Percentiles rank a stretch among this genome's conserved stretches.
Evolutionary conservation across 2,797 vertebrate genomes (phyloP).

Genomic region (Eulemur coronatus): DNA sequence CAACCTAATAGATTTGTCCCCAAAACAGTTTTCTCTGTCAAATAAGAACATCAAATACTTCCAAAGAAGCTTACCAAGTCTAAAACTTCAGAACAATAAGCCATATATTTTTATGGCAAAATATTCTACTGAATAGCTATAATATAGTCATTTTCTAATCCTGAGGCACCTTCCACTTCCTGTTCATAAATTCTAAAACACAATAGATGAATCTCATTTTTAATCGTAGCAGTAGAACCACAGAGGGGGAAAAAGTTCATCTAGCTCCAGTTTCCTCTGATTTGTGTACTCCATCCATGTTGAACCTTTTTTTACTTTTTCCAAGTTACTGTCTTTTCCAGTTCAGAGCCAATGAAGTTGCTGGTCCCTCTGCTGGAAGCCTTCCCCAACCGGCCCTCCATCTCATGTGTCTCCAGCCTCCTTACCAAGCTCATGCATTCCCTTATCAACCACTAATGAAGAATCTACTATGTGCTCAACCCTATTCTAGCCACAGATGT

Average conservation of each 20-base stretch:
- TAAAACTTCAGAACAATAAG: not conserved
- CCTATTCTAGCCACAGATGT: not conserved
- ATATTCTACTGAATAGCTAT: not conserved
- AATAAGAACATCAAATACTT: not conserved
- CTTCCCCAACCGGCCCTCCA: fast-evolving
- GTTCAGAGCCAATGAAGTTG: not conserved
- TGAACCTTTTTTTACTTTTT: not conserved
- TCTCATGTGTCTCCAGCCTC: not conserved
- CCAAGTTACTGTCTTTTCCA: not conserved
- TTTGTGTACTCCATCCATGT: not conserved
- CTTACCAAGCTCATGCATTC: not conserved
- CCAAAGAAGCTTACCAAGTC: not conserved
- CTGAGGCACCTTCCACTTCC: not conserved
- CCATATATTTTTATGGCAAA: not conserved
- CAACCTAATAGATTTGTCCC: not conserved
- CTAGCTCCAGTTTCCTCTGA: not conserved
- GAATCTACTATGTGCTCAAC: not conserved
- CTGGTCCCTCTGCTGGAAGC: not conserved
- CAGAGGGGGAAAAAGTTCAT: not conserved
- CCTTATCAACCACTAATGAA: not conserved
- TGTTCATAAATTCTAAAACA: not conserved
- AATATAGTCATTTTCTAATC: not conserved
- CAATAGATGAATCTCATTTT: not conserved
- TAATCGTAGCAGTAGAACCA: not conserved
- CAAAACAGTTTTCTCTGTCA: not conserved